Evolutionary conservation across 1,140 invertebrate genomes (phyloP).

Genomic region (Bombus impatiens): DNA sequence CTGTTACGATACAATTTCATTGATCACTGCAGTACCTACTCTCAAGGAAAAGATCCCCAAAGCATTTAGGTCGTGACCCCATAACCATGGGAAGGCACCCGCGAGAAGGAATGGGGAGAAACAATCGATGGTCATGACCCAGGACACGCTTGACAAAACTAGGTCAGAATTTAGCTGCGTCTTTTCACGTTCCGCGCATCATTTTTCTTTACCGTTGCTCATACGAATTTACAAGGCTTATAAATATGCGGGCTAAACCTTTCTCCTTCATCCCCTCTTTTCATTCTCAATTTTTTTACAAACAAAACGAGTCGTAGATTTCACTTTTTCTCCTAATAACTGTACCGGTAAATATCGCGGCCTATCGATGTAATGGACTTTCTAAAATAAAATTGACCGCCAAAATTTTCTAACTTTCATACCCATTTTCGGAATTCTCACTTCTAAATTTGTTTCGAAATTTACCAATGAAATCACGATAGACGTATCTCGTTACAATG

Average conservation of each 20-base stretch:
- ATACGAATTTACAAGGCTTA: background rate
- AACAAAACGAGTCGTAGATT: background rate
- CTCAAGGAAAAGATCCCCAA: conserved; percentile 33
- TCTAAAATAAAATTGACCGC: no score
- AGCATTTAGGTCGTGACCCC: conserved; percentile 64
- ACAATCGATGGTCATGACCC: conserved; percentile 70
- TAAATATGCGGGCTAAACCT: background rate
- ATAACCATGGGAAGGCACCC: conserved; percentile 47
- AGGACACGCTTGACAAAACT: conserved; percentile 61
- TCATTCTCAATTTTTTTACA: background rate
- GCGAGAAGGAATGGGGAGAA: conserved; percentile 37
- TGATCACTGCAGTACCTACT: conserved; percentile 42
- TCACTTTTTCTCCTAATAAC: background rate
- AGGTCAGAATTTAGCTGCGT: conserved; percentile 62
- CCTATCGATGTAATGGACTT: no score
- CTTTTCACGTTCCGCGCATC: conserved; percentile 49
- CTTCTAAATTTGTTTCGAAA: background rate
- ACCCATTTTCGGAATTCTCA: no score
- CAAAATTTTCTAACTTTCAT: no score
- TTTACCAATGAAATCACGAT: background rate
- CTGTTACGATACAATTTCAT: conserved; percentile 29
- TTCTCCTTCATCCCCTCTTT: background rate
- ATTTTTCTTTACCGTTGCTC: conserved; percentile 46
- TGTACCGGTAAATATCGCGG: no score
- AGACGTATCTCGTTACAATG: no score